Conservation (phyloP, 2,113 vertebrate genomes). For the Erpornis zantholeuca region DNA sequence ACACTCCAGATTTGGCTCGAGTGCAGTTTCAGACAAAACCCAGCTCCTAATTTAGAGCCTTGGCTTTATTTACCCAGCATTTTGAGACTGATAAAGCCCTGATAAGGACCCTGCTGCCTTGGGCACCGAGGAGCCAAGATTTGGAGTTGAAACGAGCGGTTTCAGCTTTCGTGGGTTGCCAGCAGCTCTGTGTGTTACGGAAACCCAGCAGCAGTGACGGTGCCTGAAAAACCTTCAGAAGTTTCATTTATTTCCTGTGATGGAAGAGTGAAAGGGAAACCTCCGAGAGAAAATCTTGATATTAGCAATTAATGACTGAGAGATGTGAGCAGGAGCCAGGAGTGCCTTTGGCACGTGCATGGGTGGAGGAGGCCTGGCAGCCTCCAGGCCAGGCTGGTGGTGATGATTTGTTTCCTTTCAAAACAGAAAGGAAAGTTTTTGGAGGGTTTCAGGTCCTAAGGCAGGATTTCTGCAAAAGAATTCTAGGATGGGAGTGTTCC, state of each 20-base stretch:
- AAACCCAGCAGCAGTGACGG: neutral
- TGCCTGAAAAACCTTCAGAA: constrained; percentile 20
- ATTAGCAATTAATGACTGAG: constrained; percentile 32
- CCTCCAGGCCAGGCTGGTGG: neutral
- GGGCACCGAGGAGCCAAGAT: neutral
- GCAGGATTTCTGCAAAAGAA: neutral
- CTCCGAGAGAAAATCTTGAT: constrained; percentile 19
- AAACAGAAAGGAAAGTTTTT: neutral
- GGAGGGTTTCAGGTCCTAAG: neutral
- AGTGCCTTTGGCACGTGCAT: neutral
- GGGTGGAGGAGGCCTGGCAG: neutral
- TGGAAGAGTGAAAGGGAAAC: constrained; percentile 48
- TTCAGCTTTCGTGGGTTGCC: neutral
- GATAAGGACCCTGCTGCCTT: neutral
- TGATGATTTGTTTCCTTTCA: neutral
- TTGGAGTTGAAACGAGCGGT: neutral
- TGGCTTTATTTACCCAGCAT: neutral
- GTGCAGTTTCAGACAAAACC: neutral
- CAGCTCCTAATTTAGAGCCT: neutral
- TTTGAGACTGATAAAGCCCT: neutral
- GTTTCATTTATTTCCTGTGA: constrained; percentile 48
- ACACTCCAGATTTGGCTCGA: neutral
- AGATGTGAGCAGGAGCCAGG: neutral
- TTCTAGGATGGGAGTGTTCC: neutral
- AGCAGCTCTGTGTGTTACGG: neutral